Base-by-base conservation (phyloP, 2,113 vertebrate genomes). In the Mirounga angustirostris region DNA sequence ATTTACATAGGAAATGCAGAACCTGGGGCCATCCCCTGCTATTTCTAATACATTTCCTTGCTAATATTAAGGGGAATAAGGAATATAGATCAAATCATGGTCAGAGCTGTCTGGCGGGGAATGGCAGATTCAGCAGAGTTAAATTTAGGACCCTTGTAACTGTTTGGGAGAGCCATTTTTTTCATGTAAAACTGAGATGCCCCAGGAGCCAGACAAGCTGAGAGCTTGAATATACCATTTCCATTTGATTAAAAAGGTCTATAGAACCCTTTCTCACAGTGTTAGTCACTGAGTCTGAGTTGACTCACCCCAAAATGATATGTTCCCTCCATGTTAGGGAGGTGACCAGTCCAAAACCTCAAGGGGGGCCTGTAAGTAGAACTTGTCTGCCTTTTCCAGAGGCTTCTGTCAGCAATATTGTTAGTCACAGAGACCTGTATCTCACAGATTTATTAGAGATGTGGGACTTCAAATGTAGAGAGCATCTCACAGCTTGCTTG, bases 121-220 rank as follows among this genome's bases (percentile, higher is more conserved):
- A 76, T 13, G 76, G 71, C 30, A 82, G 58, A 46, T 81, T 73
- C 84, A 84, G 50, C 8, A 73, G 10, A 85, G 22, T 96, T 91
- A 95, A 96, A 96, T 93, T 89, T 95, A 93, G 78, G 43, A 18
- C n/a, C 30, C 36, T 93, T 84, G 94, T 2, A 74, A 63, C n/a
- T 89, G 21, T 96, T 89, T 91, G 50, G 84, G 26, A 71, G 46
- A 76, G 40, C 22, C 50, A n/a, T 46, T 93, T 95, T 74, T 74
- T 76, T 74, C 56, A 85, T 63, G 54, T 65, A 71, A 81, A 95
- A 46, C 83, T 58, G 73, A 93, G 43, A 89, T 92, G 16, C 54
- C 33, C 26, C 26, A 28, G 16, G 33, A 97, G 46, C 26, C 33
- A 61, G 24, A 43, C 1, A 19, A 63, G 33, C 52, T 92, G 21